Conservation (phyloP, 2,113 vertebrate genomes). For the Xiphias gladius region DNA sequence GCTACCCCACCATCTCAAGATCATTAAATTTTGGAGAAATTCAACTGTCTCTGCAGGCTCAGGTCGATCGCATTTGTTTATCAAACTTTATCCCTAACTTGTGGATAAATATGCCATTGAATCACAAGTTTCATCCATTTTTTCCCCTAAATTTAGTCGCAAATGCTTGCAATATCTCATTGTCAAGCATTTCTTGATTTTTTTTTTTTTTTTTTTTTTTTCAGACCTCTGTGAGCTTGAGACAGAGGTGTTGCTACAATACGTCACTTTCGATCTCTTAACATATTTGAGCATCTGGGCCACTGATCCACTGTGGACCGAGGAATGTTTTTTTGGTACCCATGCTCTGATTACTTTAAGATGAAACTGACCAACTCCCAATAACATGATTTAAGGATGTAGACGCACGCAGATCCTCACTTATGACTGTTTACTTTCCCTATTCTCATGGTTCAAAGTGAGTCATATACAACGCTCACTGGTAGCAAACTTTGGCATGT, state of each 20-base stretch:
- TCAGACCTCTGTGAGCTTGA: conserved; percentile 2
- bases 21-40: too few species aligned
- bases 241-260: background rate
- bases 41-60: too few species aligned
- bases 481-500: conserved; percentile 68
- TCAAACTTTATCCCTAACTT: background rate
- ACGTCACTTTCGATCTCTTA: conserved; percentile 30
- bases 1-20: background rate
- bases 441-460: conserved; percentile 39
- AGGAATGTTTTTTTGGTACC: conserved; percentile 26
- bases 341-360: conserved; percentile 32
- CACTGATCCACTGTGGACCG: background rate
- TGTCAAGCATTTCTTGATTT: background rate
- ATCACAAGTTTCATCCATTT: background rate
- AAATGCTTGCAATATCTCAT: background rate
- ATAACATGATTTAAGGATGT: conserved; percentile 29
- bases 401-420: conserved; percentile 27
- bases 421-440: conserved; percentile 40
- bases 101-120: background rate
- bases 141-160: background rate
- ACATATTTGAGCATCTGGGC: conserved; percentile 14
- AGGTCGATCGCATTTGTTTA: background rate
- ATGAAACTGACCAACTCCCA: conserved; percentile 23
- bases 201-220: too few species aligned
- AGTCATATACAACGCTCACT: conserved; percentile 41